Evolutionary conservation across 2,888 invertebrate species (phyloP).

Genomic region (Myathropa florea): DNA sequence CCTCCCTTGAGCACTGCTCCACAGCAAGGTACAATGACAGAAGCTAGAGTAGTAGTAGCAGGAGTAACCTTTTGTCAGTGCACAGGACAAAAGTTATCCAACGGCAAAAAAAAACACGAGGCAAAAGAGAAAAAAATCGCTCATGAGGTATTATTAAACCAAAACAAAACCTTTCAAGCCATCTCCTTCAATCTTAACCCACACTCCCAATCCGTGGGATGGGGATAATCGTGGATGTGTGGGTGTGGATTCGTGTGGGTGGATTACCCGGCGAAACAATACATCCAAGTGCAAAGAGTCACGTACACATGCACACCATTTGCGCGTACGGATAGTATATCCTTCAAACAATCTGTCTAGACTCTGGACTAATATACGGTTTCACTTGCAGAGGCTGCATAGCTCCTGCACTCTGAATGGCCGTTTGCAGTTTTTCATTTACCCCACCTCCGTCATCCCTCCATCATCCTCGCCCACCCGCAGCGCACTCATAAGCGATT

Average conservation of each 20-base stretch:
- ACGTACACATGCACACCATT: neutral
- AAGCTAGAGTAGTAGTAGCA: slow-evolving; percentile 56
- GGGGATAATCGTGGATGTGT: slow-evolving; percentile 3
- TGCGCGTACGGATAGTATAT: neutral
- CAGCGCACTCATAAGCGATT: slow-evolving; percentile 39
- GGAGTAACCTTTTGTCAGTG: slow-evolving; percentile 65
- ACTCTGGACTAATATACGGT: slow-evolving; percentile 59
- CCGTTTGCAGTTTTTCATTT: slow-evolving; percentile 39
- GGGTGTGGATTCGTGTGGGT: slow-evolving; percentile 30
- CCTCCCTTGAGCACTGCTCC: neutral
- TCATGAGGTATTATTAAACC: slow-evolving; percentile 54
- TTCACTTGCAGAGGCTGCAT: slow-evolving; percentile 37
- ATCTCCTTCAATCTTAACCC: slow-evolving; percentile 40
- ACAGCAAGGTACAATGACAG: slow-evolving; percentile 59
- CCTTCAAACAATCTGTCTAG: slow-evolving; percentile 67
- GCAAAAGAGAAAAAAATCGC: neutral
- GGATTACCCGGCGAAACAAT: slow-evolving; percentile 11
- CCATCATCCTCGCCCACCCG: slow-evolving; percentile 2
- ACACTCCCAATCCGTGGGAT: neutral
- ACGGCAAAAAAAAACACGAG: slow-evolving; percentile 6
- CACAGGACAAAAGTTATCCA: slow-evolving; percentile 59
- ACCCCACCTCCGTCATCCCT: neutral
- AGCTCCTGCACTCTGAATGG: slow-evolving; percentile 36
- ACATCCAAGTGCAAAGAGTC: slow-evolving; percentile 1
- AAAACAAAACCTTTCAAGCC: slow-evolving; percentile 65